Base-by-base conservation (phyloP, 2,797 vertebrate species). In the Onychomys torridus region DNA sequence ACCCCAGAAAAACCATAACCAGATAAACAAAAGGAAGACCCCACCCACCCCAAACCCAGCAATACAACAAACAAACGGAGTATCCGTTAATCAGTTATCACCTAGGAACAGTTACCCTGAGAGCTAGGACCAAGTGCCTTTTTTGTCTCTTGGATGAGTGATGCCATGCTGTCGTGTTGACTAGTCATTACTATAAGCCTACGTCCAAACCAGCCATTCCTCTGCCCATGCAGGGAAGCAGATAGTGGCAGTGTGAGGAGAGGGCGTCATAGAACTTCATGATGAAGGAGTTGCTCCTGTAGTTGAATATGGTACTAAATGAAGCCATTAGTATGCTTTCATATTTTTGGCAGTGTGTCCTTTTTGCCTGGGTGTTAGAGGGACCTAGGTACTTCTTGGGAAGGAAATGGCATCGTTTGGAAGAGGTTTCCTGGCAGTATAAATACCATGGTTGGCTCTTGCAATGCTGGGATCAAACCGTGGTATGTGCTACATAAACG, bases 21-120 rank as follows among this genome's bases (percentile, higher is more conserved):
- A 71, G 85, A 71, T 37, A 55, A n/a, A 87, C 65, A 52, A 86
- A 87, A 71, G 46, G 23, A 87, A 73, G n/a, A 29, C 21, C 37
- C 37, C 8, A 17, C 7, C 29, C 23, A n/a, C 12, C 34, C 9
- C 34, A 55, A 52, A 73, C 34, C 21, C 13, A 71, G 34, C 69
- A 75, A 29, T 49, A 43, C 40, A 59, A 40, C 14, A 75, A 57
- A 6, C 13, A 52, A 27, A 40, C 5, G 40, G 29, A 73, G 29
- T 16, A 16, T 77, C 13, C 6, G 23, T 78, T 89, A n/a, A 8
- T 61, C 7, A 16, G 13, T 89, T 89, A 52, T 52, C 43, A 32
- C 25, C 13, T 85, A 32, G 40, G 83, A 81, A 71, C 13, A n/a
- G 37, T 73, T 65, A 37, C 21, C 34, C 29, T 49, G 32, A 43